Evolutionary conservation across 2,888 invertebrate species (phyloP), one percentile per base, ranked within the genome.

Genomic region (Apamea monoglypha): DNA sequence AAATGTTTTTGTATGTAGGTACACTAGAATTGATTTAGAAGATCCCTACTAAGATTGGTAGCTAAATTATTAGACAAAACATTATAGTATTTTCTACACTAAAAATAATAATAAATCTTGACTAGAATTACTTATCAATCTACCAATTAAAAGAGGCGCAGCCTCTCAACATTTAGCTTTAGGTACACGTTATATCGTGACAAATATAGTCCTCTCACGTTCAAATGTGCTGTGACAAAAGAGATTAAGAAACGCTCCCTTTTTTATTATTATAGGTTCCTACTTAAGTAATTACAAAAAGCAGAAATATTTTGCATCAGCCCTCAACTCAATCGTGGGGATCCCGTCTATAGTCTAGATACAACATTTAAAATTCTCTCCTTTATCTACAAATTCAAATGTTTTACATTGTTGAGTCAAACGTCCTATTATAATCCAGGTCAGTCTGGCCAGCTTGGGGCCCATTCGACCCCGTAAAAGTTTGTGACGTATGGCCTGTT

Each of bases 401-500:
- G 44, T 53, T 66, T 72, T 74, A 68, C 53, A 72, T 40, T 63
- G 47, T 59, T 64, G n/a, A 29, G 29, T 29, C 18, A 29, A 74
- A 36, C 18, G 63, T 69, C 32, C 74, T 67, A 80, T 67, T 63
- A 12, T 72, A 61, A 74, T 74, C 72, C 67, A 77, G 83, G 72
- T 53, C 74, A 80, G 83, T 47, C 67, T 47, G 44, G 32, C n/a
- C 53, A 68, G 61, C 75, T 79, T 16, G 29, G 56, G 68, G 69
- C 32, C 59, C 69, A 74, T 77, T 77, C 40, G 67, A 75, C 86
- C 82, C 47, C 16, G 74, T n/a, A 32, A 73, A 83, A 86, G 74
- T 85, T 85, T 44, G 44, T 81, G 84, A 86, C 78, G 47, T 75
- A 87, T 68, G 64, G 81, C 63, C 59, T 61, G 61, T 47, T 69